Evolutionary conservation across 1,140 invertebrate genomes (phyloP), one percentile per base, ranked within the genome.

Genomic region (Eufriesea mexicana): DNA sequence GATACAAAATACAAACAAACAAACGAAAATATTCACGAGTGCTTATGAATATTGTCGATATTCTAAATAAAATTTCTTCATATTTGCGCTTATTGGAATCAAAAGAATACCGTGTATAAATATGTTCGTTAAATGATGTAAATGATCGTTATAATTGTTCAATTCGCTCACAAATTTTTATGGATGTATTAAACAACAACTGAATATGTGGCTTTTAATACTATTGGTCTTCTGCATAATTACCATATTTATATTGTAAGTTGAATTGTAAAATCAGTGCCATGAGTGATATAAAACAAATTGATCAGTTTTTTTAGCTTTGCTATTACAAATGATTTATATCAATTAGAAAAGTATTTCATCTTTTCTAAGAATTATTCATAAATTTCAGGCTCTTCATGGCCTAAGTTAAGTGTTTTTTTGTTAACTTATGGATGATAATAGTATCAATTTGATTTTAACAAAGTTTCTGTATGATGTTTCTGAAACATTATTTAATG

Each of bases 191-290:
- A 23, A 2, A 25, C 20, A 9, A 14, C 20, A 20, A 12, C 20
- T 71, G 28, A 47, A 54, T 71, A 71, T 20, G 70, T 14, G 18
- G 49, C 20, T 71, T 71, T 54, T 51, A 81, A 55, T 14, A 28
- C 16, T 79, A 82, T 74, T 79, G 57, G 57, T 89, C 82, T 84
- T 82, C 79, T 71, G 66, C 79, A 81, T 70, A 70, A 88, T 82
- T 82, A 82, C 67, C 73, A 86, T 76, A 45, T 73, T 55, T 82
- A 80, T 67, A 67, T 66, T 51, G 18, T 73, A 79, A 79, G 74
- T 84, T 83, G 59, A 70, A 79, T 76, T 61, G 28, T 59, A 74
- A 86, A 86, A 62, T 61, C 78, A 84, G 88, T 89, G 88, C 88
- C 88, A 89, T 89, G 67, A 88, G 74, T 75, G 54, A 64, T 66